Conservation (phyloP, 2,113 vertebrate genomes). For the Alaudala cheleensis region DNA sequence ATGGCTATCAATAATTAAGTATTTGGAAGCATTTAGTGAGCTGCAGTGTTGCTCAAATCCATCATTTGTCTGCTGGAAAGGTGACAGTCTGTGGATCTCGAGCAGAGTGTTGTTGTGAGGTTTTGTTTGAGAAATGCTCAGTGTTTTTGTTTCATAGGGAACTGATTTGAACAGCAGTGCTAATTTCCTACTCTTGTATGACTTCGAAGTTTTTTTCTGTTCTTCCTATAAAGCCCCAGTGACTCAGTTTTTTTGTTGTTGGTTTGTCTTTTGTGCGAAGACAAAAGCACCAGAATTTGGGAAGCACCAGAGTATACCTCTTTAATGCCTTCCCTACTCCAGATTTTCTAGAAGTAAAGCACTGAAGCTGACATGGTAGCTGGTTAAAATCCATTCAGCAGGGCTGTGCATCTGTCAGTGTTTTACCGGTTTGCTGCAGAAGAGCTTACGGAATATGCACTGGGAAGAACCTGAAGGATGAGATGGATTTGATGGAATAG, state of each 20-base stretch:
- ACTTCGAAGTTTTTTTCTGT: neutral
- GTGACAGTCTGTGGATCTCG: neutral
- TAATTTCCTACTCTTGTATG: neutral
- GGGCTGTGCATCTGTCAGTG: neutral
- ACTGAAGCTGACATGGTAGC: neutral
- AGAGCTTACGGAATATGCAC: neutral
- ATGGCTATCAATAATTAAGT: neutral
- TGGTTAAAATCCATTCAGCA: neutral
- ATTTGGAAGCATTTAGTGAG: neutral
- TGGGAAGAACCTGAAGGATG: neutral
- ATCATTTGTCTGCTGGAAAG: neutral
- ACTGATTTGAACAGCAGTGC: neutral
- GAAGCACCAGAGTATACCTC: neutral
- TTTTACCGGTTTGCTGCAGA: neutral
- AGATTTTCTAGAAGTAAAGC: neutral
- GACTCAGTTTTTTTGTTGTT: neutral
- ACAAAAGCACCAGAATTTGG: too few species aligned
- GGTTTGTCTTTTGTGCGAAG: neutral
- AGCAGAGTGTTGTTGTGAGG: neutral
- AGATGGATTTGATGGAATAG: neutral
- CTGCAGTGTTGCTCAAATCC: neutral
- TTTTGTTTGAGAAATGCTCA: neutral
- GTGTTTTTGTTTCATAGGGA: neutral
- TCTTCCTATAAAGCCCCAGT: neutral
- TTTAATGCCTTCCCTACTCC: neutral